phyloP scores from a whole-genome alignment of 92 coral and sea anemone species.

The Micromussa lordhowensis region DNA sequence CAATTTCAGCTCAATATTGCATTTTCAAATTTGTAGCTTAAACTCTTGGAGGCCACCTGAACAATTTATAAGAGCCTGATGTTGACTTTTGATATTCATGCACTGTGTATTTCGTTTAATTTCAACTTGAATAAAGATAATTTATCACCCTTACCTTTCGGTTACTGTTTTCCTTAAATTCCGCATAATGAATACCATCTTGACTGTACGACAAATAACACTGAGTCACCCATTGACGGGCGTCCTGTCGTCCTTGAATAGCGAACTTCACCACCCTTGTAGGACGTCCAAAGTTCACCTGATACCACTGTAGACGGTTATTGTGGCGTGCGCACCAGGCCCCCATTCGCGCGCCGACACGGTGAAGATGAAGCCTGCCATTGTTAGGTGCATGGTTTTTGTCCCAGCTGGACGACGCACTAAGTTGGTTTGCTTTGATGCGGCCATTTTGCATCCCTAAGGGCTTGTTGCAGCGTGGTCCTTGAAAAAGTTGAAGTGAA shows the following conservation, averaged over 20 bases:
- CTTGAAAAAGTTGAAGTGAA: conserved; percentile 25
- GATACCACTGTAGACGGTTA: conserved; percentile 73
- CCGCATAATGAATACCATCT: conserved; percentile 71
- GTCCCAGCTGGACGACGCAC: conserved; percentile 64
- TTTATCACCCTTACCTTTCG: conserved; percentile 59
- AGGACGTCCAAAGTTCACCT: conserved; percentile 50
- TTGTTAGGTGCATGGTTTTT: conserved; percentile 49
- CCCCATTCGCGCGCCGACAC: conserved; percentile 39
- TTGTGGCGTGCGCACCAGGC: conserved; percentile 72
- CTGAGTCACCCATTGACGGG: conserved; percentile 67
- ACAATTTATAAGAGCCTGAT: neutral
- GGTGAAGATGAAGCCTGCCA: conserved; percentile 59
- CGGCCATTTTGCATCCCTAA: conserved; percentile 79
- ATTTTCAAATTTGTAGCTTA: neutral
- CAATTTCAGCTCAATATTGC: neutral
- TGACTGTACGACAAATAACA: conserved; percentile 75
- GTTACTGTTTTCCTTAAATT: conserved; percentile 53
- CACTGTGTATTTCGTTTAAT: no score
- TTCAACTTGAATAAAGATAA: neutral
- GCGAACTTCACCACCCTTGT: conserved; percentile 54
- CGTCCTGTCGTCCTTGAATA: conserved; percentile 68
- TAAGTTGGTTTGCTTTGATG: conserved; percentile 37
- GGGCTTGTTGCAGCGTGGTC: conserved; percentile 69
- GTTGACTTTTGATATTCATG: neutral
- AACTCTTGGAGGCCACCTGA: neutral